These are phyloP conservation scores for Excalfactoria chinensis DNA, from an alignment of 2,113 vertebrate species.

Conservation along the genomic window DNA sequence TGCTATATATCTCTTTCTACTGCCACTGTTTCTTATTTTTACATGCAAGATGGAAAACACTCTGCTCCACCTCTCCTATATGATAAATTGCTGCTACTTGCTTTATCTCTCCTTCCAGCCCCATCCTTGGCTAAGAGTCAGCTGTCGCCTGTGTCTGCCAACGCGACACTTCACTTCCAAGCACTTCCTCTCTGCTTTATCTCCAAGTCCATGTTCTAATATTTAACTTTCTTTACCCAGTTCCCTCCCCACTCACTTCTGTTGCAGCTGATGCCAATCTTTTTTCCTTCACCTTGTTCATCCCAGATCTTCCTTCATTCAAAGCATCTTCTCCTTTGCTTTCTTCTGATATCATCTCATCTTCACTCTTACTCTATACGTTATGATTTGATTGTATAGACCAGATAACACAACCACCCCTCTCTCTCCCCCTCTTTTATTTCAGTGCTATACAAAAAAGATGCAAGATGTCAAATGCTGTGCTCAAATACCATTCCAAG, in stretches of 20 bases:
- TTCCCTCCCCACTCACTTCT: not conserved
- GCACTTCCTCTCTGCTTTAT: not conserved
- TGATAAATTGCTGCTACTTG: not conserved
- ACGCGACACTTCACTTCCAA: not conserved
- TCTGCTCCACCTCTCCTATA: not conserved
- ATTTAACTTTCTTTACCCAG: not conserved
- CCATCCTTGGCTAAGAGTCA: not conserved
- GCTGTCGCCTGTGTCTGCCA: not conserved
- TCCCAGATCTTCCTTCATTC: not conserved
- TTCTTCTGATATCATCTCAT: not conserved
- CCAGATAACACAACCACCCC: not conserved
- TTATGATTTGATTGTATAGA: not conserved
- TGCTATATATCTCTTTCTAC: not conserved
- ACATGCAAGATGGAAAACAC: not conserved
- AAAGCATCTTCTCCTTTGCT: not conserved
- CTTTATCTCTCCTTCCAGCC: not conserved
- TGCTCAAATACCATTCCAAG: not conserved
- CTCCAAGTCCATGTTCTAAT: not conserved
- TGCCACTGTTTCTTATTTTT: not conserved
- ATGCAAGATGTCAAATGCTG: not conserved
- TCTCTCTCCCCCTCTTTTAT: not conserved
- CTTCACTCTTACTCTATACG: not conserved
- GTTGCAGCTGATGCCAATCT: not conserved
- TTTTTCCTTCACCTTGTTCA: not conserved
- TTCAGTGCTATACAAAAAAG: not conserved